Percentiles rank a stretch among this genome's conserved stretches.
phyloP scores from a whole-genome alignment of 2,113 vertebrate species.

The Tachysurus vachellii region DNA sequence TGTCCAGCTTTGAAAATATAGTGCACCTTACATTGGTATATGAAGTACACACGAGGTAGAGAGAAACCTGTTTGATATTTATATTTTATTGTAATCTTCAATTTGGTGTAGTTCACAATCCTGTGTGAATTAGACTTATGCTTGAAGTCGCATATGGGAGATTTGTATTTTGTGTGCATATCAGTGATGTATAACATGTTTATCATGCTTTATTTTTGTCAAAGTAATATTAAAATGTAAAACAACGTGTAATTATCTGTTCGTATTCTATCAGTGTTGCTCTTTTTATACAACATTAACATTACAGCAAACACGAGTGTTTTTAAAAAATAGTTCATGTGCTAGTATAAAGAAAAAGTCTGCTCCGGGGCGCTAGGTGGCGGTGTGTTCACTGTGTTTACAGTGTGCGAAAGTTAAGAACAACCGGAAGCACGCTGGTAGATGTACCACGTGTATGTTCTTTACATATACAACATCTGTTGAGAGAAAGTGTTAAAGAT shows the following conservation, averaged over 20 bases:
- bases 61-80: constrained; percentile 21
- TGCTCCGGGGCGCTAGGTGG: not conserved
- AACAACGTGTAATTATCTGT: not conserved
- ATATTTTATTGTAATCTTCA: not conserved
- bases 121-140: not conserved
- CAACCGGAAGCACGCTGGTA: not conserved
- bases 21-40: constrained; percentile 28
- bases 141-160: constrained; percentile 11
- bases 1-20: not conserved
- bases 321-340: no score
- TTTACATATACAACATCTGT: not conserved
- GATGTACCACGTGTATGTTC: constrained; percentile 16
- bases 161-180: not conserved
- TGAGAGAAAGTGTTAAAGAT: not conserved
- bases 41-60: not conserved
- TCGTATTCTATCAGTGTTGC: not conserved
- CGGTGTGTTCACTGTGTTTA: not conserved
- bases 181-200: not conserved
- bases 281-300: not conserved
- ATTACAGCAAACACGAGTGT: not conserved
- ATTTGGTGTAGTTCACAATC: constrained; percentile 6
- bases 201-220: constrained; percentile 2
- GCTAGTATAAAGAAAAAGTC: no score
- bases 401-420: not conserved
- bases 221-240: constrained; percentile 14